These are phyloP conservation scores for Fukomys damarensis DNA, from an alignment of 2,113 vertebrate species.

Conservation along the genomic window DNA sequence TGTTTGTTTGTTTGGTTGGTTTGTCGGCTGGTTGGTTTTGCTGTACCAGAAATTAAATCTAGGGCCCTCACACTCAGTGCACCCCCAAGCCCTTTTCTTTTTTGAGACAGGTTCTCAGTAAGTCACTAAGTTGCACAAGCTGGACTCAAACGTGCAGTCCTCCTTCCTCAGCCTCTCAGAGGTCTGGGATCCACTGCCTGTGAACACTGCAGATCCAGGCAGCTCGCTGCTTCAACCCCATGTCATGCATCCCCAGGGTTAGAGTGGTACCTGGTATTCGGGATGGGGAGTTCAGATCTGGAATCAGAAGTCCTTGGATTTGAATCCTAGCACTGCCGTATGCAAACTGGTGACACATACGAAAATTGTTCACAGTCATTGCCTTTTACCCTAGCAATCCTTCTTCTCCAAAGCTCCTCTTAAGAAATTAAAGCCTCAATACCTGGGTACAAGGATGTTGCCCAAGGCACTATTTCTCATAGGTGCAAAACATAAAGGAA, in stretches of 20 bases:
- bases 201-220: not conserved
- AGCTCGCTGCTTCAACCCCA: not conserved
- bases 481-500: not conserved
- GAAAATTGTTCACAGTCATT: not conserved
- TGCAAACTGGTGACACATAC: not conserved
- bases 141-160: not conserved
- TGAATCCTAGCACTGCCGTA: not conserved
- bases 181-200: not conserved
- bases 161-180: not conserved
- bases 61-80: not conserved
- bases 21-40: not conserved
- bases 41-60: not conserved
- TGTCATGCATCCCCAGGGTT: not conserved
- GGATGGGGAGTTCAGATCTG: not conserved
- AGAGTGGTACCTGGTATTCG: rapidly evolving
- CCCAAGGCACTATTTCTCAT: not conserved
- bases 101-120: not conserved
- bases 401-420: not conserved
- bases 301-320: rapidly evolving
- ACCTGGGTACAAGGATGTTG: not conserved
- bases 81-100: not conserved
- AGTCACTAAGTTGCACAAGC: not conserved
- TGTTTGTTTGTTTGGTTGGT: not conserved
- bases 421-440: not conserved
- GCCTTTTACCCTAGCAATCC: not conserved